These are phyloP conservation scores for Stenotaenia linearis DNA, from an alignment of 2,888 invertebrate genomes.

Conservation along the genomic window DNA sequence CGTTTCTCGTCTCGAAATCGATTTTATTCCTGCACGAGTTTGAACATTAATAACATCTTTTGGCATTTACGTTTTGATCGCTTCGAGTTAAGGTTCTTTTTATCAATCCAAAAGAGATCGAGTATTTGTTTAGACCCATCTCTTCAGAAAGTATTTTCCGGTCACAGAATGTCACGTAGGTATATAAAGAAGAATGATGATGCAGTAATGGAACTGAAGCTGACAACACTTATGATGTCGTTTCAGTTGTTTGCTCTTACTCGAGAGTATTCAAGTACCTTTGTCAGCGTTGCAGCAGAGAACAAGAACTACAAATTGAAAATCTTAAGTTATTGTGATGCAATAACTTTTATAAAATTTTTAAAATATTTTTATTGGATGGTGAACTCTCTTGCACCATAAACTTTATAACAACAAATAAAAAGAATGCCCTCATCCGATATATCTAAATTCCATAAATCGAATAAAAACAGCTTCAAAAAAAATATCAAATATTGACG, in stretches of 20 bases:
- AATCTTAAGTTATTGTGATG: too few relatives aligned
- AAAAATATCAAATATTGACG: not conserved
- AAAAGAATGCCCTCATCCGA: too few relatives aligned
- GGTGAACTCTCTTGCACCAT: too few relatives aligned
- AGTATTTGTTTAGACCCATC: not conserved
- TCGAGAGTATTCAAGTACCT: not conserved
- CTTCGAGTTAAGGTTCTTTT: not conserved
- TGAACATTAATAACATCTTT: not conserved
- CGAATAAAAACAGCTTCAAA: not conserved
- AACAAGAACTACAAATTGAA: not conserved
- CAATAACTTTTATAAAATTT: too few relatives aligned
- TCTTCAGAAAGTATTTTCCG: not conserved
- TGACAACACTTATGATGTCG: not conserved
- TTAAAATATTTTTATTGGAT: too few relatives aligned
- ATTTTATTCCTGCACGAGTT: not conserved
- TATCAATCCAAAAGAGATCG: not conserved
- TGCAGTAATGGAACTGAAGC: not conserved
- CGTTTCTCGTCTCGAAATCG: not conserved
- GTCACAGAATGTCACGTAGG: not conserved
- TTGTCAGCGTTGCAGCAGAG: not conserved
- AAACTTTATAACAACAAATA: not conserved
- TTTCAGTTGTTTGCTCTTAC: not conserved
- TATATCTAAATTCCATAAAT: not conserved
- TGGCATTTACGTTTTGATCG: not conserved
- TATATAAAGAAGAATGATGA: not conserved